A percentile compares a stretch with the other conserved stretches of the same genome.
Evolutionary conservation across 1,140 invertebrate genomes (phyloP).

Genomic region (Lasioglossum albipes): DNA sequence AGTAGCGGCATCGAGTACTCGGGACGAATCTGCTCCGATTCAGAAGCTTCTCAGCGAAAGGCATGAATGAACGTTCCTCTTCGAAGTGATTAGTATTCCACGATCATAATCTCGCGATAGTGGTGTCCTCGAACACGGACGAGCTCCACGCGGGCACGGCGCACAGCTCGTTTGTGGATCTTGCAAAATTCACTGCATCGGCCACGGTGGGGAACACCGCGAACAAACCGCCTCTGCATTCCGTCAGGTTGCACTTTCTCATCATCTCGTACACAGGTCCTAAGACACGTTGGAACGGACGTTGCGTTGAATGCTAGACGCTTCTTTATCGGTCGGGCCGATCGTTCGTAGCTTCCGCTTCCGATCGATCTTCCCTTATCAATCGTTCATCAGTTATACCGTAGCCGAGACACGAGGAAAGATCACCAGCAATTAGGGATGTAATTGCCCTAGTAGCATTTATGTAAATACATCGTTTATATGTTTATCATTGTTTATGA

Average conservation of each 20-base stretch:
- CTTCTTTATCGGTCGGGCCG: background rate
- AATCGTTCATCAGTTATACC: no score
- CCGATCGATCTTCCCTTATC: background rate
- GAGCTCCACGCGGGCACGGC: slow-evolving; percentile 63
- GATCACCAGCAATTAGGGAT: no score
- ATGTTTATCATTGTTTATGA: no score
- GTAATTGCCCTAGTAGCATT: no score
- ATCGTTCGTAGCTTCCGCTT: background rate
- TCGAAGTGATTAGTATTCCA: background rate
- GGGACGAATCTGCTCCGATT: background rate
- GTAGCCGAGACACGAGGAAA: no score
- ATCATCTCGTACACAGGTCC: slow-evolving; percentile 84
- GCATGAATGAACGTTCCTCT: slow-evolving; percentile 10
- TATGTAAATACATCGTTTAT: no score
- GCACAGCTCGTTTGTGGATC: slow-evolving; percentile 62
- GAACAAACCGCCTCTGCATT: slow-evolving; percentile 79
- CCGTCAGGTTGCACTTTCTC: slow-evolving; percentile 81
- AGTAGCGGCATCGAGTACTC: no score
- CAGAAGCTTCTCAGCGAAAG: background rate
- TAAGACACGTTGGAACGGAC: slow-evolving; percentile 59
- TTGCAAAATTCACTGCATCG: slow-evolving; percentile 85
- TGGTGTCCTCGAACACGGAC: slow-evolving; percentile 62
- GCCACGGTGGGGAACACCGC: slow-evolving; percentile 86
- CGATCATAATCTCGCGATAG: slow-evolving; percentile 69
- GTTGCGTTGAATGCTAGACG: background rate